Conservation (phyloP, 2,888 invertebrate genomes). For the Calephelis perditalis region DNA sequence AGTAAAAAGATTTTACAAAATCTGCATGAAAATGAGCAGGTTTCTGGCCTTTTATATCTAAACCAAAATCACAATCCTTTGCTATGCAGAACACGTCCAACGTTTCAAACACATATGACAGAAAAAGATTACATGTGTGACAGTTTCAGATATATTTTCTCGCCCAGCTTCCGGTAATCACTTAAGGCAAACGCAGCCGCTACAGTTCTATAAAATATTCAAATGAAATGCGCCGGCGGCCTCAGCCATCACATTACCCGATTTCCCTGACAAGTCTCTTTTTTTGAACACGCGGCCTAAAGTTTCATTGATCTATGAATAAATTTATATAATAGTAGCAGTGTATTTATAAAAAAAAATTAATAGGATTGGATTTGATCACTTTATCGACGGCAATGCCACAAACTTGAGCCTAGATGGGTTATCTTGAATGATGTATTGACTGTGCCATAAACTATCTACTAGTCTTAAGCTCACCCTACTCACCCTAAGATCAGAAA, state of each 20-base stretch:
- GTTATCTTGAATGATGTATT: too few relatives aligned
- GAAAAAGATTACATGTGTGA: slow-evolving; percentile 3
- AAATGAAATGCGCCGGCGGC: slow-evolving; percentile 44
- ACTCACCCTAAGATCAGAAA: too few relatives aligned
- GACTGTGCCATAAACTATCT: too few relatives aligned
- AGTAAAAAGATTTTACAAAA: not conserved
- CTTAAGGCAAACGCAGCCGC: slow-evolving; percentile 36
- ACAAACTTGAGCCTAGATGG: too few relatives aligned
- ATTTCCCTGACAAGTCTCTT: slow-evolving; percentile 37
- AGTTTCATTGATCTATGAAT: slow-evolving; percentile 17
- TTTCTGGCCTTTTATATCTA: not conserved
- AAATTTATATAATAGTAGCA: slow-evolving; percentile 4
- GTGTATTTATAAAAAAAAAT: too few relatives aligned
- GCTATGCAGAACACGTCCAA: not conserved
- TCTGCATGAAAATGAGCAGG: not conserved
- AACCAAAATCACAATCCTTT: not conserved
- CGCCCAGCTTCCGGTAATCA: slow-evolving; percentile 31
- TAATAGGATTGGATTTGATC: too few relatives aligned
- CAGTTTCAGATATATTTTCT: slow-evolving; percentile 17
- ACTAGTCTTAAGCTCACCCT: too few relatives aligned
- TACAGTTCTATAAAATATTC: slow-evolving; percentile 49
- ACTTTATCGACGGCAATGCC: too few relatives aligned
- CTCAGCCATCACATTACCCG: slow-evolving; percentile 44
- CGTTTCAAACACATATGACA: not conserved
- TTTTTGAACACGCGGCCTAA: slow-evolving; percentile 11